Percentiles rank a stretch among this genome's conserved stretches.
Conservation (phyloP, 2,113 vertebrate genomes). For the Pituophis catenifer region DNA sequence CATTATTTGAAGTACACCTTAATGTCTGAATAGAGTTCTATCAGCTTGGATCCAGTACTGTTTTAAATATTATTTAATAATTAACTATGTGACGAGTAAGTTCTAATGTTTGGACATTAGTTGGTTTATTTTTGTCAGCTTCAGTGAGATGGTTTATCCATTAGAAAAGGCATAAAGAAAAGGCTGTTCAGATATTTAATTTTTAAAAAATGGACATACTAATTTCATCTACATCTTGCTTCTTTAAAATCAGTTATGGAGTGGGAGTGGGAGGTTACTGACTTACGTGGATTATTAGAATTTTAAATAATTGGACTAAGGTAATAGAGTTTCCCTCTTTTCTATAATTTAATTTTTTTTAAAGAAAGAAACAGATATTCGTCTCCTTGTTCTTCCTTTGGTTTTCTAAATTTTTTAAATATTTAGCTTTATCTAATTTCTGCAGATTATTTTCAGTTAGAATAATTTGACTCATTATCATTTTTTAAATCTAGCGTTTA, state of each 20-base stretch:
- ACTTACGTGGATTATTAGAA: not conserved
- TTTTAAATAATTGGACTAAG: not conserved
- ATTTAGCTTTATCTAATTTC: not conserved
- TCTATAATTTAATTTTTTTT: not conserved
- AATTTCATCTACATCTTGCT: not conserved
- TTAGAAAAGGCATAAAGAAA: not conserved
- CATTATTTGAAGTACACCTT: not conserved
- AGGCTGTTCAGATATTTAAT: not conserved
- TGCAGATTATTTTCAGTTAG: not conserved
- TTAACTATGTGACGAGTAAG: not conserved
- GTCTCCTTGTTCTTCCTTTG: not conserved
- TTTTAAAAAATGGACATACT: not conserved
- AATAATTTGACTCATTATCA: not conserved
- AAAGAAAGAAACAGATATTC: not conserved
- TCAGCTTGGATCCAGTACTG: not conserved
- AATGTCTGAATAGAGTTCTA: not conserved
- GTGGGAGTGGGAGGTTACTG: not conserved
- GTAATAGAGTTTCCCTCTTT: not conserved
- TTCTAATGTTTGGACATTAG: not conserved
- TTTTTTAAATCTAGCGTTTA: not conserved
- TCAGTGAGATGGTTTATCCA: not conserved
- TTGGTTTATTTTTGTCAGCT: not conserved
- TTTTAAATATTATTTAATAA: not conserved
- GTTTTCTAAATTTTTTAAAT: not conserved
- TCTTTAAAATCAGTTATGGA: not conserved